Conservation (phyloP, 2,888 invertebrate species). For the Amphiduros pacificus region DNA sequence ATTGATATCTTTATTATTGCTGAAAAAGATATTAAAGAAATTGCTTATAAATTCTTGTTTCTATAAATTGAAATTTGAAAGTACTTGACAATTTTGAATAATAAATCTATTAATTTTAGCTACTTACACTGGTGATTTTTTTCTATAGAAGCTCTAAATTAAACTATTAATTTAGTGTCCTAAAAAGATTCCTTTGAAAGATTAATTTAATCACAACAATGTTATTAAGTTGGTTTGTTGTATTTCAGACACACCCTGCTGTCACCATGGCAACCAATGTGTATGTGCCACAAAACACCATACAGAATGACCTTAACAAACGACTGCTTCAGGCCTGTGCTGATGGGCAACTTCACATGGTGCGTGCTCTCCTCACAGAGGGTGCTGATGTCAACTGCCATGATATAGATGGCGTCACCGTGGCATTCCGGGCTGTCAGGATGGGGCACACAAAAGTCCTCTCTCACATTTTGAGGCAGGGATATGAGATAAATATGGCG, state of each 20-base stretch:
- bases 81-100: too few relatives aligned
- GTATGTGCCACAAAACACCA: not conserved
- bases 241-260: not conserved
- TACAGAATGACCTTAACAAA: conserved; percentile 15
- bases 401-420: conserved; percentile 8
- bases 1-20: too few relatives aligned
- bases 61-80: too few relatives aligned
- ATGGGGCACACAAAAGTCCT: conserved; percentile 4
- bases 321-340: conserved; percentile 3
- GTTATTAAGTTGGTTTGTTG: too few relatives aligned
- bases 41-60: too few relatives aligned
- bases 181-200: too few relatives aligned
- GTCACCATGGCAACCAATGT: conserved; percentile 9
- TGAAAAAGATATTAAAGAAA: too few relatives aligned
- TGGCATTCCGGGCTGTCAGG: conserved; percentile 7
- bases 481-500: conserved; percentile 7
- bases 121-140: too few relatives aligned
- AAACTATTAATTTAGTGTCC: too few relatives aligned
- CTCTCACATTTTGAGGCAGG: not conserved
- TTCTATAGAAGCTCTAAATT: too few relatives aligned
- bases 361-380: conserved; percentile 3
- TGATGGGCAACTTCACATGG: conserved; percentile 7
- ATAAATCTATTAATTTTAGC: too few relatives aligned
- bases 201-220: too few relatives aligned
- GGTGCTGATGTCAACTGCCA: conserved; percentile 18